Percentiles rank a stretch among this genome's conserved stretches.
Conservation (phyloP, 2,888 invertebrate genomes). For the Pollenia griseotomentosa region DNA sequence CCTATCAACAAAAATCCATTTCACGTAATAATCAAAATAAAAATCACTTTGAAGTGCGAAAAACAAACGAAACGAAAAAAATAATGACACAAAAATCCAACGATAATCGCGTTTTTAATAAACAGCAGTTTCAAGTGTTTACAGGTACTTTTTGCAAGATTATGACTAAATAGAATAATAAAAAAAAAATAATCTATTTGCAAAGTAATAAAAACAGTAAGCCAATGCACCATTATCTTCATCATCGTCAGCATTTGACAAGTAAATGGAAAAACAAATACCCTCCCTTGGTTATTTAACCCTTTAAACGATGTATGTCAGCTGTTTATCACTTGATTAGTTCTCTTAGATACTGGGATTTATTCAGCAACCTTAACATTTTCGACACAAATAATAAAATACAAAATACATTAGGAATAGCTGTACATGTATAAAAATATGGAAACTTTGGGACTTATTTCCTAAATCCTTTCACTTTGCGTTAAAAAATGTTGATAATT, state of each 20-base stretch:
- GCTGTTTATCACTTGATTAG: conserved; percentile 79
- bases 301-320: conserved; percentile 73
- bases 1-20: background rate
- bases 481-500: too few relatives aligned
- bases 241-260: conserved; percentile 10
- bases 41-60: too few relatives aligned
- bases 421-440: too few relatives aligned
- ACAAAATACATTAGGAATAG: background rate
- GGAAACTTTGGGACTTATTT: too few relatives aligned
- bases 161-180: background rate
- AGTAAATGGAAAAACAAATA: conserved; percentile 17
- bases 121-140: conserved; percentile 60
- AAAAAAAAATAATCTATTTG: conserved; percentile 1
- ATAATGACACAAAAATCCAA: conserved; percentile 3
- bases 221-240: conserved; percentile 1
- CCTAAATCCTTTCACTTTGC: too few relatives aligned
- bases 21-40: background rate
- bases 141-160: conserved; percentile 14
- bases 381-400: background rate
- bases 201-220: conserved; percentile 14
- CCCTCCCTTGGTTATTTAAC: conserved; percentile 22
- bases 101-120: conserved; percentile 27
- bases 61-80: background rate
- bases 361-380: conserved; percentile 25
- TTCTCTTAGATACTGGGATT: conserved; percentile 76